These are phyloP conservation scores for Eretmocerus hayati DNA, from an alignment of 2,888 invertebrate species.

Conservation along the genomic window DNA sequence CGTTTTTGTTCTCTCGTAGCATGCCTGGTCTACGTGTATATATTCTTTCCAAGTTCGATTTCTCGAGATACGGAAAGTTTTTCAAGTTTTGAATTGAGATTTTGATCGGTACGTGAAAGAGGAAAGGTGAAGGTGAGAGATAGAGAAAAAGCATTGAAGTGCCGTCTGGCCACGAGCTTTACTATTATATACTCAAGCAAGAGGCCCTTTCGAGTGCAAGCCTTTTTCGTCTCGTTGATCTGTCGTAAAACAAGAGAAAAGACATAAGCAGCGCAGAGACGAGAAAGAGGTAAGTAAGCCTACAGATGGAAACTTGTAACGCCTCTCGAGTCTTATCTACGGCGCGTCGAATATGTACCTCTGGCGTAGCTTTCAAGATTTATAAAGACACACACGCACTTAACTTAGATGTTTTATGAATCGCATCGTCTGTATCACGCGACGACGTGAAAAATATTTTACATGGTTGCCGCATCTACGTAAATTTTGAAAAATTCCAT, in stretches of 20 bases:
- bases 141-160: not conserved
- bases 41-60: too few species aligned
- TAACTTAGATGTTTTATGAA: conserved; percentile 5
- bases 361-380: conserved; percentile 15
- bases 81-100: conserved; percentile 15
- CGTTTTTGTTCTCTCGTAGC: too few species aligned
- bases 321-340: conserved; percentile 6
- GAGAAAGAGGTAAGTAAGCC: not conserved
- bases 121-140: not conserved
- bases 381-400: too few species aligned
- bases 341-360: conserved; percentile 1
- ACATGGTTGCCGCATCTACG: too few species aligned
- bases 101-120: conserved; percentile 7
- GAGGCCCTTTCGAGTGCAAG: too few species aligned
- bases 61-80: conserved; percentile 7
- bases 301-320: conserved; percentile 14
- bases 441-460: too few species aligned
- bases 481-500: too few species aligned
- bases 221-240: too few species aligned
- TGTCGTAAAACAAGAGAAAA: not conserved
- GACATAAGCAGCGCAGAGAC: not conserved
- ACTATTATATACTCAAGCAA: too few species aligned
- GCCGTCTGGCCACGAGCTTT: too few species aligned
- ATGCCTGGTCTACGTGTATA: too few species aligned
- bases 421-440: conserved; percentile 3